These are phyloP conservation scores for Hippopotamyrus pictus DNA, from an alignment of 2,797 vertebrate genomes.

Conservation along the genomic window DNA sequence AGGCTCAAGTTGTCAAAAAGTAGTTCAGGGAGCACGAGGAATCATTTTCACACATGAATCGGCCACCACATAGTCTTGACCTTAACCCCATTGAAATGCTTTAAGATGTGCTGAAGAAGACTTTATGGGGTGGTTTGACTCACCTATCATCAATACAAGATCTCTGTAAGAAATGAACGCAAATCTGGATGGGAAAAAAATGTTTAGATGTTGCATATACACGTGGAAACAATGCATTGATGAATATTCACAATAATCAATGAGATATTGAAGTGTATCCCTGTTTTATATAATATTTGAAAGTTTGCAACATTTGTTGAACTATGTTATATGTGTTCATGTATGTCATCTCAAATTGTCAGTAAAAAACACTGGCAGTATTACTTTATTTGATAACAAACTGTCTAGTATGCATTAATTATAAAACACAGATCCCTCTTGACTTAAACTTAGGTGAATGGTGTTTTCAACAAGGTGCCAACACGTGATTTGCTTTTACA, in stretches of 20 bases:
- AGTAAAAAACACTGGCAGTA: neutral
- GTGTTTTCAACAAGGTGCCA: neutral
- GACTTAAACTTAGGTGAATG: neutral
- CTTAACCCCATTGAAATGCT: neutral
- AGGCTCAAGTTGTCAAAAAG: neutral
- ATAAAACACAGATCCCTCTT: neutral
- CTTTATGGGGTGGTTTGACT: neutral
- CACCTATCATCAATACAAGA: neutral
- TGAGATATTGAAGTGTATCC: neutral
- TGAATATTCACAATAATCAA: neutral
- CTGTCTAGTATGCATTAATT: neutral
- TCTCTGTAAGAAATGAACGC: neutral
- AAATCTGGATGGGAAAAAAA: neutral
- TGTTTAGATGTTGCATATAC: neutral
- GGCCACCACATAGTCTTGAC: neutral
- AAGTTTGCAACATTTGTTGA: neutral
- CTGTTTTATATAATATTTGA: neutral
- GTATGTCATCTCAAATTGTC: neutral
- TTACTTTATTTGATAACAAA: neutral
- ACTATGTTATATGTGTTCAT: neutral
- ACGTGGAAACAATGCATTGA: neutral
- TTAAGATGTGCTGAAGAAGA: neutral
- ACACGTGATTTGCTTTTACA: neutral
- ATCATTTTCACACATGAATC: neutral
- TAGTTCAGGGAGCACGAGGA: neutral